Evolutionary conservation across 1,140 invertebrate genomes (phyloP), one percentile per base, ranked within the genome.

Genomic region (Heterodera schachtii): DNA sequence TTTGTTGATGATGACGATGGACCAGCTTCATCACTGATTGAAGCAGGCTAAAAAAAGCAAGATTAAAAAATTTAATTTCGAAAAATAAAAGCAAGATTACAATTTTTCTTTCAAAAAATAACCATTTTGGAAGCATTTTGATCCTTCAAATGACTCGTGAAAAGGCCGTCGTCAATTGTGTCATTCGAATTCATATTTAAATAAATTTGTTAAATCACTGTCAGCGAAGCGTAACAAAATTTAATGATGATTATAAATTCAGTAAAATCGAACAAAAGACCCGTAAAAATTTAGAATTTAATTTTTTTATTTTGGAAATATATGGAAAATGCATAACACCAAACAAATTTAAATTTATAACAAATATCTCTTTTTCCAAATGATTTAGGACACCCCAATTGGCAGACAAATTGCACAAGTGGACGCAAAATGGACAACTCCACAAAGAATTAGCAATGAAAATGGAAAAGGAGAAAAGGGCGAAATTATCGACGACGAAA

Each of bases 401-500:
- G 74, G 74, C 52, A 41, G 74, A 75, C 52, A 41, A 75, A 75
- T 75, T n/a, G 74, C 31, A 2, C 74, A 75, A 19, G 74, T 13
- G 13, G 44, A 75, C 7, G 74, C 74, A 41, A 52, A 57, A 16
- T 75, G 74, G 16, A 75, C 52, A 75, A 75, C 19, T 16, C 49
- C 71, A 73, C 44, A 8, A 75, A 41, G 41, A 46, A 13, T 52
- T 43, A 44, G 41, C 43, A 75, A 31, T 11, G 74, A 75, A 19
- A 19, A 52, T 52, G 52, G 16, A 8, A 5, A 52, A 16, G 52
- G 16, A 11, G 52, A 52, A 52, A 8, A 52, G 9, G 52, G 1
- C 16, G 6, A 16, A 0, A 2, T 52, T 52, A 6, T 52, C 52
- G 52, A 75, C 5, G 64, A 75, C 13, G 74, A 75, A 75, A 75